Base-by-base conservation (phyloP, 2,797 vertebrate genomes). In the Euthynnus affinis region DNA sequence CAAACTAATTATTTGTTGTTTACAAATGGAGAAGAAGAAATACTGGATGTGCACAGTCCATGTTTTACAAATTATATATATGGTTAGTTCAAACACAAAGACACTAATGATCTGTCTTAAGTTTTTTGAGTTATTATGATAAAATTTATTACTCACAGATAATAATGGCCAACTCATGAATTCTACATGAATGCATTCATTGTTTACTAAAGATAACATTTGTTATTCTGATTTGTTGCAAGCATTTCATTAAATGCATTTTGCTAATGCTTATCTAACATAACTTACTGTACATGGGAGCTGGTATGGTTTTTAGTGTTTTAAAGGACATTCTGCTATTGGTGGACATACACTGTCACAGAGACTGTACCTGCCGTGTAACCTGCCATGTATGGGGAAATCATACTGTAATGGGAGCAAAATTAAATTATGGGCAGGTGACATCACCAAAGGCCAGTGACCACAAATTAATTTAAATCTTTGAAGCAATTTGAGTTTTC, bases 331-430 rank as follows among this genome's bases (percentile, higher is more conserved):
- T 29, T 29, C 27, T 29, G 27, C 27, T 29, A 29, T 29, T 37
- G 8, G 34, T 40, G 32, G 23, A 60, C n/a, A 52, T 55, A 57
- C 22, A 18, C 56, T 60, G 20, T 62, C 27, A 53, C 32, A 61
- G 70, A 55, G 40, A 73, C 8, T 13, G 20, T 53, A 68, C 66
- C 56, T 62, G n/a, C n/a, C n/a, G n/a, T n/a, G 46, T 49, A 63
- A 80, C 23, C 63, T 59, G 27, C 42, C 67, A 63, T 48, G 57
- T 53, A 71, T 48, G 44, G 5, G 29, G 48, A 18, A 27, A 56
- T 37, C 23, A 49, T 60, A 44, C 42, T 57, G 44, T 61, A 68
- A 53, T 40, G 58, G 42, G 48, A 49, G 23, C 29, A 64, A 20
- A 77, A 65, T 34, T 27, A 8, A 75, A 67, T 53, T 49, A 34